Evolutionary conservation across 2,113 vertebrate genomes (phyloP).

Genomic region (Pseudolaguvia tuberculata): DNA sequence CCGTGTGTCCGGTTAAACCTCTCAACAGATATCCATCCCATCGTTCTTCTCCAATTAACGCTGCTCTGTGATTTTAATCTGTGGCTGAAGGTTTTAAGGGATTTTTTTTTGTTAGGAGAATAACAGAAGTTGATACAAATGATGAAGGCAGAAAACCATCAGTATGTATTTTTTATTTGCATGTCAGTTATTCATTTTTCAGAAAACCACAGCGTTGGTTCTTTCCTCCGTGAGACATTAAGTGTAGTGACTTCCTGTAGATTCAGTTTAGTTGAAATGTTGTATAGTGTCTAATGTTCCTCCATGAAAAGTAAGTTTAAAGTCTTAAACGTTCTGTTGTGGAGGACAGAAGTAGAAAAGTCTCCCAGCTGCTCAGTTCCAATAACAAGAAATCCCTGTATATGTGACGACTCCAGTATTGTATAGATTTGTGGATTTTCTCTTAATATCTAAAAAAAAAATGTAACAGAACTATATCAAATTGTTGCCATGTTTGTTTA

Average conservation of each 20-base stretch:
- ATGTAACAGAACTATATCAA: background rate
- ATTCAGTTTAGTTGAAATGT: background rate
- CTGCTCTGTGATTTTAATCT: background rate
- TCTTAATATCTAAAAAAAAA: constrained; percentile 34
- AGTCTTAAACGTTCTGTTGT: constrained; percentile 40
- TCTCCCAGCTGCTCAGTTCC: constrained; percentile 2
- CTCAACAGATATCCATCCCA: no score
- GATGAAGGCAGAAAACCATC: background rate
- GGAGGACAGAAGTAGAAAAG: background rate
- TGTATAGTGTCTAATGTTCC: constrained; percentile 7
- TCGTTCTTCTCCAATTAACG: background rate
- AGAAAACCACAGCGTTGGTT: background rate
- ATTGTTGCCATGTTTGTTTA: constrained; percentile 45
- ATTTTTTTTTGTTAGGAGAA: background rate
- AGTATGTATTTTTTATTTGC: background rate
- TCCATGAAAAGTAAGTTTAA: constrained; percentile 20
- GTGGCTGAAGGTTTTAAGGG: background rate
- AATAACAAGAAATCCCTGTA: background rate
- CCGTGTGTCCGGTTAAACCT: no score
- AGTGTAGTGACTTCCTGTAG: background rate
- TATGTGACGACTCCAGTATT: constrained; percentile 42
- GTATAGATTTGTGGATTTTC: constrained; percentile 43
- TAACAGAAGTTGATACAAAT: background rate
- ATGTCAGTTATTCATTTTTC: background rate
- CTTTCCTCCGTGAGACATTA: background rate